Conservation (phyloP, 1,140 invertebrate species). For the Psix sp. region DNA sequence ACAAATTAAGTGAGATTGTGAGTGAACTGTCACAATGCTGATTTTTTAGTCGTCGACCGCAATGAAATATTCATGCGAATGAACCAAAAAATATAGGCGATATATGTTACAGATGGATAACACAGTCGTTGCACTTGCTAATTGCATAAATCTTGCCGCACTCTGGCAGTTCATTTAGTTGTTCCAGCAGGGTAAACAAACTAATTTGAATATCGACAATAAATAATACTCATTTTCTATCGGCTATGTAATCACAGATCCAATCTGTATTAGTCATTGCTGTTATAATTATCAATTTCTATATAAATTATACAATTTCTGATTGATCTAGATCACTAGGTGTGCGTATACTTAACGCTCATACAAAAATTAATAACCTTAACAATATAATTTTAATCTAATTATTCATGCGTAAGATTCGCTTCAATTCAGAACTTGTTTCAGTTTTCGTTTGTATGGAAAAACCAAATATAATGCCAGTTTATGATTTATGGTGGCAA, state of each 20-base stretch:
- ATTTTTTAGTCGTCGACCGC: neutral
- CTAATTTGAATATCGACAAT: conserved; percentile 49
- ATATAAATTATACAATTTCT: conserved; percentile 17
- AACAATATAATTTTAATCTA: no score
- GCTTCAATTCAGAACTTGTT: no score
- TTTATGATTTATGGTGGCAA: no score
- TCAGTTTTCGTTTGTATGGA: no score
- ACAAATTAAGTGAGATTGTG: conserved; percentile 3
- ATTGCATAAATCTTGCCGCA: conserved; percentile 20
- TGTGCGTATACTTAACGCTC: no score
- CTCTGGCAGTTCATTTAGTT: conserved; percentile 18
- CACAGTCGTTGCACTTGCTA: conserved; percentile 38
- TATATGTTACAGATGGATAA: conserved; percentile 6
- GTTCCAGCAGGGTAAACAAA: conserved; percentile 40
- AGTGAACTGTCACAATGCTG: neutral
- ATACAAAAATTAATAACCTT: no score
- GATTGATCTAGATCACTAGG: no score
- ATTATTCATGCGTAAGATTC: no score
- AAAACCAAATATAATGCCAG: no score
- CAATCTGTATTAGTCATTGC: conserved; percentile 24
- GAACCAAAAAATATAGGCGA: conserved; percentile 3
- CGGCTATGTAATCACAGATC: conserved; percentile 13
- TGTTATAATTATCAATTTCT: conserved; percentile 20
- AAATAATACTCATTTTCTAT: conserved; percentile 33
- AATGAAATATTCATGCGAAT: conserved; percentile 8